Percentiles rank a stretch among this genome's conserved stretches.
Evolutionary conservation across 2,888 invertebrate genomes (phyloP).

Genomic region (Beris morrisii): DNA sequence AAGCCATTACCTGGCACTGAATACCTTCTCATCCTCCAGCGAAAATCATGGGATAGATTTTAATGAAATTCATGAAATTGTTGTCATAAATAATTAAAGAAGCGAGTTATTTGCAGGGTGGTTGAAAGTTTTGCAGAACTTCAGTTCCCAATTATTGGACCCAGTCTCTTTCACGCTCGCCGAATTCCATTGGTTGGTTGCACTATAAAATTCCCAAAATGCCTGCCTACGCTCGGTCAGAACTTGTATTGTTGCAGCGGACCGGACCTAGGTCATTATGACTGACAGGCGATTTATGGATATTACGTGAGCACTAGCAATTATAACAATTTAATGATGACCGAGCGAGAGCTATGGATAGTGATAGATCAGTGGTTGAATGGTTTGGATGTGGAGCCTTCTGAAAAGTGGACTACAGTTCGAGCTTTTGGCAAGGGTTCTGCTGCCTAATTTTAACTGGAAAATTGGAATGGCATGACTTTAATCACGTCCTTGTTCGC

Average conservation of each 20-base stretch:
- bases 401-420: too few relatives aligned
- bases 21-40: too few relatives aligned
- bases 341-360: not conserved
- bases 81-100: slow-evolving; percentile 51
- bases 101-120: slow-evolving; percentile 36
- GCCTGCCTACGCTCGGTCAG: slow-evolving; percentile 13
- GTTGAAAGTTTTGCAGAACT: not conserved
- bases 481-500: too few relatives aligned
- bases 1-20: too few relatives aligned
- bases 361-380: not conserved
- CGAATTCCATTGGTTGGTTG: not conserved
- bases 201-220: not conserved
- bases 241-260: slow-evolving; percentile 18
- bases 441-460: too few relatives aligned
- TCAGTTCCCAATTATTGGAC: not conserved
- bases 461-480: too few relatives aligned
- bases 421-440: too few relatives aligned
- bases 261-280: slow-evolving; percentile 30
- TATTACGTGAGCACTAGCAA: slow-evolving; percentile 37
- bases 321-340: slow-evolving; percentile 32
- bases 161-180: not conserved
- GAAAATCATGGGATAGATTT: slow-evolving; percentile 41
- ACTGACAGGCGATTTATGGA: slow-evolving; percentile 39
- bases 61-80: slow-evolving; percentile 51
- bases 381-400: too few relatives aligned